phyloP scores from a whole-genome alignment of 2,888 invertebrate genomes.

The Cephonodes hylas region DNA sequence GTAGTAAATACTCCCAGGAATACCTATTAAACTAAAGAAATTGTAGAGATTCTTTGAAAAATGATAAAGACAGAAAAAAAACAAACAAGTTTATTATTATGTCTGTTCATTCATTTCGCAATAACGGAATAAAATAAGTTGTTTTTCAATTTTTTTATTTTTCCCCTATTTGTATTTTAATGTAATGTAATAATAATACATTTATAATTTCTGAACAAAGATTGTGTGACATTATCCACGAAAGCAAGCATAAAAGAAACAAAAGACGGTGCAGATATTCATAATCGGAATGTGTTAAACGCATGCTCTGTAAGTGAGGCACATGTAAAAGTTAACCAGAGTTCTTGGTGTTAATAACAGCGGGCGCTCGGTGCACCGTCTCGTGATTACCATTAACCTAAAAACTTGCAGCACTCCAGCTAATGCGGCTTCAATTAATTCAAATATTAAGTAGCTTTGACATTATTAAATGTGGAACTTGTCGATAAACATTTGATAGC shows the following conservation, averaged over 20 bases:
- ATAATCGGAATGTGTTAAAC: background rate
- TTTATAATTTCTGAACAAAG: no score
- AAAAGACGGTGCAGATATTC: background rate
- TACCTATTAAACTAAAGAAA: no score
- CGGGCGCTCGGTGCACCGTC: constrained; percentile 23
- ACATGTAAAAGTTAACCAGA: background rate
- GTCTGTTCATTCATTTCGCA: no score
- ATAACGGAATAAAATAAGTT: no score
- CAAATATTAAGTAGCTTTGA: constrained; percentile 27
- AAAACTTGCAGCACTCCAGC: constrained; percentile 41
- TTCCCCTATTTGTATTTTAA: no score
- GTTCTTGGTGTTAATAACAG: constrained; percentile 27
- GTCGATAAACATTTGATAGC: background rate
- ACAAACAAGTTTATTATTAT: no score
- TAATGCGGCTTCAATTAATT: constrained; percentile 49
- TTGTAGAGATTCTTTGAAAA: no score
- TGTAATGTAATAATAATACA: no score
- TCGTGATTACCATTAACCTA: constrained; percentile 45
- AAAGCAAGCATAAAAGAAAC: background rate
- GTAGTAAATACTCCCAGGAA: no score
- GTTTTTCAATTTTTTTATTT: no score
- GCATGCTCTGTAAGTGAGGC: background rate
- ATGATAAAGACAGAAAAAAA: no score
- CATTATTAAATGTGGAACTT: background rate
- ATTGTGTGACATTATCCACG: background rate